Conservation (phyloP, 2,888 invertebrate species). For the Lasiommata megera region DNA sequence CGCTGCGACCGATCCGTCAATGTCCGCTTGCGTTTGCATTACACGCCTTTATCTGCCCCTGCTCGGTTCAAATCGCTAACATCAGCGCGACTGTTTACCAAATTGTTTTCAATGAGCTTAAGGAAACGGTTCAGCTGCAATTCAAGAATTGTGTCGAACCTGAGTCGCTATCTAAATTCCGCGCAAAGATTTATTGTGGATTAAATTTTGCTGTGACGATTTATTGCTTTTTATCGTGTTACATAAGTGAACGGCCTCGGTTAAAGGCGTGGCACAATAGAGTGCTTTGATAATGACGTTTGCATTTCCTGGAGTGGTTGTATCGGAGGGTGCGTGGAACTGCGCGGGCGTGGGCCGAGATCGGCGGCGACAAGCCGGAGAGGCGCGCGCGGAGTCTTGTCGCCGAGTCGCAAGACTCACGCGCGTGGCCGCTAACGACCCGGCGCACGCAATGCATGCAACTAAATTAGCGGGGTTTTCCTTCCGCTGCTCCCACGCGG, state of each 20-base stretch:
- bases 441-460: constrained; percentile 62
- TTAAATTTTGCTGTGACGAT: constrained; percentile 66
- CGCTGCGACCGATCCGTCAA: constrained; percentile 77
- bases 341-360: constrained; percentile 41
- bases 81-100: constrained; percentile 75
- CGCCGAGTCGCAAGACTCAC: constrained; percentile 34
- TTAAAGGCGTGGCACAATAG: constrained; percentile 52
- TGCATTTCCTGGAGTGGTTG: constrained; percentile 49
- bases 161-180: constrained; percentile 58
- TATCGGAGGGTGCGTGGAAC: constrained; percentile 44
- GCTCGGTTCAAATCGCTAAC: constrained; percentile 73
- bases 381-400: constrained; percentile 38
- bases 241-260: constrained; percentile 50
- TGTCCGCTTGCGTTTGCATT: constrained; percentile 78
- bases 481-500: constrained; percentile 68
- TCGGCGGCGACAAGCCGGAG: constrained; percentile 39
- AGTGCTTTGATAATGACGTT: constrained; percentile 60
- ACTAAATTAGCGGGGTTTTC: constrained; percentile 73
- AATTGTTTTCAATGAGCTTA: constrained; percentile 78
- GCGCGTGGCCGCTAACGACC: constrained; percentile 59
- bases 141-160: constrained; percentile 48
- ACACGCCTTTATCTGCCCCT: constrained; percentile 74
- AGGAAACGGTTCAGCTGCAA: constrained; percentile 65
- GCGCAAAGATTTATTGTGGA: constrained; percentile 57
- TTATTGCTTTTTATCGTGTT: constrained; percentile 68